Conservation (phyloP, 1,140 invertebrate species). For the Parapsyche elsis region DNA sequence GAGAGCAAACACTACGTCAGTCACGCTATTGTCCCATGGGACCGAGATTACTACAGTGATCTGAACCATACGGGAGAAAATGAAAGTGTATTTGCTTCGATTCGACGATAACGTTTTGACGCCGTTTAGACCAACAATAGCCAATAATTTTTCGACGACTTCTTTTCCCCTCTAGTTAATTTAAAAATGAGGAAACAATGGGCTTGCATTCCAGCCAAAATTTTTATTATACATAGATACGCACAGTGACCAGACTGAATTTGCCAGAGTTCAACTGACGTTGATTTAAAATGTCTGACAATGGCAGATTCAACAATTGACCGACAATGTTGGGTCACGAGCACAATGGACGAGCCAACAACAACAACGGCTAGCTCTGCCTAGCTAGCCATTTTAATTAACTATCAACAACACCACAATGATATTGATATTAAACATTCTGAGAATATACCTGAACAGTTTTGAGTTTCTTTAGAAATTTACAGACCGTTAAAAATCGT, state of each 20-base stretch:
- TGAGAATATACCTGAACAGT: not conserved
- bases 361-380: not conserved
- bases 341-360: not conserved
- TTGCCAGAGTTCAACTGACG: no score
- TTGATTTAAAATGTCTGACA: not conserved
- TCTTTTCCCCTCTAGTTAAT: not conserved
- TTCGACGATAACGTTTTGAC: not conserved
- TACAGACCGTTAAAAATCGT: constrained; percentile 5
- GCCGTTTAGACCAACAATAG: not conserved
- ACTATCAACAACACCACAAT: not conserved
- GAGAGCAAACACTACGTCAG: not conserved
- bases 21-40: constrained; percentile 4
- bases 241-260: not conserved
- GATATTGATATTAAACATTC: not conserved
- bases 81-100: not conserved
- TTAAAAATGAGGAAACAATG: not conserved
- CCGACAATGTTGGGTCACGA: not conserved
- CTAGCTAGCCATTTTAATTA: not conserved
- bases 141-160: not conserved
- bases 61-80: not conserved
- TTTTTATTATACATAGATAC: not conserved
- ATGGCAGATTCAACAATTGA: constrained; percentile 1
- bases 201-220: not conserved
- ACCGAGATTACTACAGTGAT: not conserved
- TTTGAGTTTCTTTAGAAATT: not conserved